These are phyloP conservation scores for Amphiprion ocellaris DNA, from an alignment of 2,113 vertebrate species.

Conservation along the genomic window DNA sequence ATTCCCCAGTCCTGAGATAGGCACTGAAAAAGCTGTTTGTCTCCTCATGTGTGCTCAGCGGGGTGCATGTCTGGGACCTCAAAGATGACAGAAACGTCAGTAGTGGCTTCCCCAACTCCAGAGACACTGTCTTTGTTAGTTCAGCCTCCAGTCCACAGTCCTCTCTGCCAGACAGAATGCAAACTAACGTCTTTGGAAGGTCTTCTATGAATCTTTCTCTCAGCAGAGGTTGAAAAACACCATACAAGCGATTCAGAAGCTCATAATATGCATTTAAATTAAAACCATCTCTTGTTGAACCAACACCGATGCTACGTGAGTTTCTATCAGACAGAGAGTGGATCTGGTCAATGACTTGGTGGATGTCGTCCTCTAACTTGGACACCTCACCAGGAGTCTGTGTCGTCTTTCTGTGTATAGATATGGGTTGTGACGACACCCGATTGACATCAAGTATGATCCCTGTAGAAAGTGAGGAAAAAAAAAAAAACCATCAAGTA, in stretches of 20 bases:
- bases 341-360: slow-evolving; percentile 66
- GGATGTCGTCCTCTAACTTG: slow-evolving; percentile 65
- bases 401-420: slow-evolving; percentile 33
- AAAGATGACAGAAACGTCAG: slow-evolving; percentile 63
- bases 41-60: not conserved
- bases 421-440: slow-evolving; percentile 40
- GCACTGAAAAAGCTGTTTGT: slow-evolving; percentile 36
- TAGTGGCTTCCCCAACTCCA: slow-evolving; percentile 63
- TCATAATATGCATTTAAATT: slow-evolving; percentile 56
- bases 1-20: slow-evolving; percentile 48
- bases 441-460: slow-evolving; percentile 44
- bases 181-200: slow-evolving; percentile 75
- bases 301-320: not conserved
- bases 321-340: slow-evolving; percentile 56
- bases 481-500: not conserved
- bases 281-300: slow-evolving; percentile 6
- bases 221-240: slow-evolving; percentile 59
- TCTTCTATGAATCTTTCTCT: slow-evolving; percentile 64
- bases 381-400: not conserved
- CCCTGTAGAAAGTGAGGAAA: slow-evolving; percentile 44
- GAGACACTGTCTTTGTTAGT: slow-evolving; percentile 65
- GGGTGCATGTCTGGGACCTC: slow-evolving; percentile 72
- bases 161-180: slow-evolving; percentile 73
- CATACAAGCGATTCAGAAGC: slow-evolving; percentile 58
- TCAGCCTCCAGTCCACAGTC: slow-evolving; percentile 80